Evolutionary conservation across 2,113 vertebrate species (phyloP), one percentile per base, ranked within the genome.

Genomic region (Alethe castanea): DNA sequence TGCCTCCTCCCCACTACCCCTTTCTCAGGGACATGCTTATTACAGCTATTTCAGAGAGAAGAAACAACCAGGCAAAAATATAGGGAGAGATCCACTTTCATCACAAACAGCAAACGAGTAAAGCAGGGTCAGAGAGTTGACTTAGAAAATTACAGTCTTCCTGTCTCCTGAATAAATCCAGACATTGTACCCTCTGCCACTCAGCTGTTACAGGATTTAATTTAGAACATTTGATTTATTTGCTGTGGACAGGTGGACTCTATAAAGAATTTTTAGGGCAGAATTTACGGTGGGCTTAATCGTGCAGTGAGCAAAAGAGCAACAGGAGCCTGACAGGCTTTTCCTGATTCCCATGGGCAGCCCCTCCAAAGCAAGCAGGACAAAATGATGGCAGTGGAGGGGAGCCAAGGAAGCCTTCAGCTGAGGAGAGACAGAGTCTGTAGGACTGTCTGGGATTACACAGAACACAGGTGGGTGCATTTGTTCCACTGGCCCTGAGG

Each of bases 201-300:
- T 96, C 97, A 97, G 86, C 94, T 97, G 85, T 96, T 97, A 81
- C 91, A 84, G 93, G 95, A 97, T 97, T 98, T 98, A 98, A 98
- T 97, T 98, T 97, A 97, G 91, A 98, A 82, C 91, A 97, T 97
- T 90, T 97, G 97, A 98, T 98, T 98, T 98, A 98, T 98, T 97
- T 91, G 81, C 84, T 94, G 86, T 74, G 91, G 96, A 97, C 97
- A 97, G 96, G 97, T 97, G 95, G 96, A 96, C 96, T 97, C 96
- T 80, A 97, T 97, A 97, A 98, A 98, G 95, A 89, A 95, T 87
- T 94, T 96, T 96, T 96, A 94, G 73, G 81, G 86, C 61, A 92
- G 65, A 69, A 97, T 97, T 98, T 98, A 98, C 1, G 12, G 84
- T 90, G 76, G 77, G 67, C 69, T 97, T 95, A 89, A 86, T 61